Evolutionary conservation across 2,888 invertebrate species (phyloP).

Genomic region (Theretra japonica): DNA sequence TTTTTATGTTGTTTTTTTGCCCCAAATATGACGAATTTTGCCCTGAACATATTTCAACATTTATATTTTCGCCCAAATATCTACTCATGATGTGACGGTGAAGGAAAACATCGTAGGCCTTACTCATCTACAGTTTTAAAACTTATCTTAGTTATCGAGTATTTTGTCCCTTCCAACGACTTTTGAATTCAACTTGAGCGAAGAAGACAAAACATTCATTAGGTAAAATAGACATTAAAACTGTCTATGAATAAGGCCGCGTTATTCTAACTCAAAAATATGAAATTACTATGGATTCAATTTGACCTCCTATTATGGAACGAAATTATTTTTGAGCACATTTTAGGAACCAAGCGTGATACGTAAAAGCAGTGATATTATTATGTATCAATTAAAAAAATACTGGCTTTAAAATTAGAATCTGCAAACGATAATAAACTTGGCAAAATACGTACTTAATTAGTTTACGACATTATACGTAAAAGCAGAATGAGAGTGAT

Average conservation of each 20-base stretch:
- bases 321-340: background rate
- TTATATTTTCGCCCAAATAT: background rate
- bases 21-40: background rate
- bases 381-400: background rate
- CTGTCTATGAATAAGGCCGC: too few species aligned
- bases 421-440: background rate
- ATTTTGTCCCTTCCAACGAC: too few species aligned
- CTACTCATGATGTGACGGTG: conserved; percentile 12
- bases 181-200: too few species aligned
- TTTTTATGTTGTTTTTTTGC: too few species aligned
- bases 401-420: background rate
- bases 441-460: background rate
- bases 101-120: background rate
- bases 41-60: background rate
- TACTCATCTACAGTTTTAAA: too few species aligned
- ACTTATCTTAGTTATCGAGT: too few species aligned
- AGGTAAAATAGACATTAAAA: too few species aligned
- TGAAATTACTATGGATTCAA: background rate
- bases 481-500: too few species aligned
- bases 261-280: background rate
- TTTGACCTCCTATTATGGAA: background rate
- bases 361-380: background rate
- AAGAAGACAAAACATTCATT: too few species aligned
- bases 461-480: too few species aligned
- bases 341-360: background rate